Conservation (phyloP, 2,113 vertebrate species). For the Lagenorhynchus albirostris region DNA sequence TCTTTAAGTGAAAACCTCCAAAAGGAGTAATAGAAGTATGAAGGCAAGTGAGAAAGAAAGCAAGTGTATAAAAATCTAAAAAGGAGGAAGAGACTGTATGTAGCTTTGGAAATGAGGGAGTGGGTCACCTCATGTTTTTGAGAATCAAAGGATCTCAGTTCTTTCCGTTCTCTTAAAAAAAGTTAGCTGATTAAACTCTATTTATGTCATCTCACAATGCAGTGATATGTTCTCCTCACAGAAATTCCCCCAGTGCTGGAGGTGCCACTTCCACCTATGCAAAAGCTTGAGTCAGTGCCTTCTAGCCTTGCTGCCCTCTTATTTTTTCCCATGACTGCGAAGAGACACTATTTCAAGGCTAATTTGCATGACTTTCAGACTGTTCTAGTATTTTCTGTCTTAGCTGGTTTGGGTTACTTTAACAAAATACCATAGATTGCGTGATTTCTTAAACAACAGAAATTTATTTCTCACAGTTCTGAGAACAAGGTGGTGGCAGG, state of each 20-base stretch:
- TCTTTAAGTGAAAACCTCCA: not conserved
- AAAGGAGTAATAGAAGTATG: not conserved
- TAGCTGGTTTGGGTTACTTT: not conserved
- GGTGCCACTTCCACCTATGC: rapidly evolving
- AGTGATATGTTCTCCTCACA: not conserved
- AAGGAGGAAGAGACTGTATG: not conserved
- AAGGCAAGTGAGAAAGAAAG: not conserved
- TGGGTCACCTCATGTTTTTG: not conserved
- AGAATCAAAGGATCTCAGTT: not conserved
- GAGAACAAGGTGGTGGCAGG: not conserved
- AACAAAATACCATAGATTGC: not conserved
- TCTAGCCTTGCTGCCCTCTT: not conserved
- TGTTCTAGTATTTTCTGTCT: not conserved
- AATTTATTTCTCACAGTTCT: not conserved
- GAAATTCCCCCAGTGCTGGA: rapidly evolving
- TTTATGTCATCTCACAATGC: not conserved
- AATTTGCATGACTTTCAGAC: not conserved
- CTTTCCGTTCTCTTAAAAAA: not conserved
- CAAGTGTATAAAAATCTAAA: not conserved
- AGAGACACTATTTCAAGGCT: not conserved
- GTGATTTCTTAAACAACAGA: not conserved
- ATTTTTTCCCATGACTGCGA: not conserved
- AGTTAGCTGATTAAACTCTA: not conserved
- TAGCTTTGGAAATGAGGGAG: not conserved
- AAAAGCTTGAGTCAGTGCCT: not conserved